Percentiles rank a stretch among this genome's conserved stretches.
These are phyloP conservation scores for Lampris megalopsis DNA, from an alignment of 2,113 vertebrate genomes.

Conservation along the genomic window DNA sequence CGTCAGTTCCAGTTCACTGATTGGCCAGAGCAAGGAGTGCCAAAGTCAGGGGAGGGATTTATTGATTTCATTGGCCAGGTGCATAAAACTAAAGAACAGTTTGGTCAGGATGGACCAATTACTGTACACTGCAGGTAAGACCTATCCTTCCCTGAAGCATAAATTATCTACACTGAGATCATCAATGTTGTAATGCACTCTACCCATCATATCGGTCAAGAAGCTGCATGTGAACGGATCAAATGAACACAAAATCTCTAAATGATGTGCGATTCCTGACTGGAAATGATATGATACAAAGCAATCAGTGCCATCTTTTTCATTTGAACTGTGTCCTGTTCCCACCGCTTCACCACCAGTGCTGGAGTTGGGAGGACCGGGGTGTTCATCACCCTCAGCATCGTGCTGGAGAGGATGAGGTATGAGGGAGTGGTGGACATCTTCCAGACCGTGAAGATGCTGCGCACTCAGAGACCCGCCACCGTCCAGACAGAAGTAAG, in stretches of 20 bases:
- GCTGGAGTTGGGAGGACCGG: slow-evolving; percentile 97
- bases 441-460: slow-evolving; percentile 99
- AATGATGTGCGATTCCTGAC: too few species aligned
- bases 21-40: slow-evolving; percentile 85
- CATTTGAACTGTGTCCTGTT: slow-evolving; percentile 12
- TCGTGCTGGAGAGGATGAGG: slow-evolving; percentile 98
- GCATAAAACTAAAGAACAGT: slow-evolving; percentile 86
- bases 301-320: not conserved
- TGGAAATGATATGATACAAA: not conserved
- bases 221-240: too few species aligned
- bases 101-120: slow-evolving; percentile 84
- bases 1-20: slow-evolving; percentile 86
- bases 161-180: not conserved
- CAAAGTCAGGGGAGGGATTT: slow-evolving; percentile 85
- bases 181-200: not conserved
- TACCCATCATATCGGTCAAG: too few species aligned
- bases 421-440: slow-evolving; percentile 99
- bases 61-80: slow-evolving; percentile 86
- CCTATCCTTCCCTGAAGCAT: not conserved
- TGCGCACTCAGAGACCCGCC: slow-evolving; percentile 96
- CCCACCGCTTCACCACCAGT: slow-evolving; percentile 69
- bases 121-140: slow-evolving; percentile 84
- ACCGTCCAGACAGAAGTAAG: slow-evolving; percentile 99
- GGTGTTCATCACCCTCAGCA: slow-evolving; percentile 98
- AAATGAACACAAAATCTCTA: too few species aligned